phyloP scores from a whole-genome alignment of 1,140 invertebrate species.

The Drosophila kepulauana region DNA sequence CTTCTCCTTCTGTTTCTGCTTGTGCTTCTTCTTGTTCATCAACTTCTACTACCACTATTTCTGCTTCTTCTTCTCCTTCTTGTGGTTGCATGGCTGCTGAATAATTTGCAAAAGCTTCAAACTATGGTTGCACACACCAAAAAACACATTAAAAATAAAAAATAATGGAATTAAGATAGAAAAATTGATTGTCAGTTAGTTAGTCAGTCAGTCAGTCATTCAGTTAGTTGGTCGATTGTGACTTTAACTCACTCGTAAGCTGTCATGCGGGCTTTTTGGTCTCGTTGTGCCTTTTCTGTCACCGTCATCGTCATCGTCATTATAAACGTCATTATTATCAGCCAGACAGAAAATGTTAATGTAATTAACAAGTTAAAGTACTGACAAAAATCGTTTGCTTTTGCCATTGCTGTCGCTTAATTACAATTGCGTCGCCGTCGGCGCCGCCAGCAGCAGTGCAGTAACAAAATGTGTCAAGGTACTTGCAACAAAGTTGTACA shows the following conservation, averaged over 20 bases:
- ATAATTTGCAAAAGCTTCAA: constrained; percentile 31
- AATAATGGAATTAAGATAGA: constrained; percentile 3
- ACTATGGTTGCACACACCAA: constrained; percentile 35
- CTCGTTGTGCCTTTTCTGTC: constrained; percentile 39
- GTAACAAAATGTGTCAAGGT: constrained; percentile 65
- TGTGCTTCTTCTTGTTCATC: not conserved
- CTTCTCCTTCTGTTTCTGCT: constrained; percentile 1
- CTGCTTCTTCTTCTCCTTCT: not conserved
- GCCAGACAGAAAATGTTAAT: constrained; percentile 51
- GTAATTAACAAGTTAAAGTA: constrained; percentile 75
- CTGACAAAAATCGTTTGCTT: constrained; percentile 61
- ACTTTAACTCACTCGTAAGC: constrained; percentile 17
- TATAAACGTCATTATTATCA: constrained; percentile 49
- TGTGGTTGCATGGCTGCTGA: constrained; percentile 32
- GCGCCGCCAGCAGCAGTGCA: constrained; percentile 3
- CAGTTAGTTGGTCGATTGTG: constrained; percentile 6
- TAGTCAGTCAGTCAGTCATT: not conserved
- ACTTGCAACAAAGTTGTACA: not conserved
- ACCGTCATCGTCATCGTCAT: constrained; percentile 45
- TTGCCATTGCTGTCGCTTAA: constrained; percentile 44
- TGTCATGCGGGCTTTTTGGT: constrained; percentile 23
- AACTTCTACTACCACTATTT: not conserved
- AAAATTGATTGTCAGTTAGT: constrained; percentile 61
- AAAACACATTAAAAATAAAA: not conserved
- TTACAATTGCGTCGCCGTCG: constrained; percentile 49